Percentiles rank a stretch among this genome's conserved stretches.
phyloP scores from a whole-genome alignment of 2,888 invertebrate genomes.

The Mythimna pallens region DNA sequence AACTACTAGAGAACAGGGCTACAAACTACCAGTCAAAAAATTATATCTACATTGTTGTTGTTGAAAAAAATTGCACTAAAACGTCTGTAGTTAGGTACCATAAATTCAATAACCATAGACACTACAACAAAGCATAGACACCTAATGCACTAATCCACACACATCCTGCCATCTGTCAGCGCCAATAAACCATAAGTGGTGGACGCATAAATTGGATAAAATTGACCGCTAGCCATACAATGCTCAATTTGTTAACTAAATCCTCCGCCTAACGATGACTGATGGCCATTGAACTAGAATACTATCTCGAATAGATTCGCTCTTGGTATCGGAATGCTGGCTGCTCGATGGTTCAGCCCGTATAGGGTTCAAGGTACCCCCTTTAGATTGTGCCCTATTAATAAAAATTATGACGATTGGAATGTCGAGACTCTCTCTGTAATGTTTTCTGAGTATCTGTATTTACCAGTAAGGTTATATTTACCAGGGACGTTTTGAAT shows the following conservation, averaged over 20 bases:
- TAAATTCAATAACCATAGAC: slow-evolving; percentile 27
- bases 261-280: slow-evolving; percentile 78
- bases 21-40: no score
- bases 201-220: slow-evolving; percentile 84
- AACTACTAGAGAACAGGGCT: no score
- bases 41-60: not conserved
- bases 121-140: slow-evolving; percentile 43
- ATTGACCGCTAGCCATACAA: slow-evolving; percentile 77
- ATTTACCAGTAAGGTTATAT: no score
- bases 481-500: no score
- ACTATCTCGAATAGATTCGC: slow-evolving; percentile 24
- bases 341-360: slow-evolving; percentile 20
- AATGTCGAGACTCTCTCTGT: not conserved
- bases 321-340: slow-evolving; percentile 49
- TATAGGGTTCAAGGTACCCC: slow-evolving; percentile 22
- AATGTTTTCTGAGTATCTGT: no score
- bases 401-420: slow-evolving; percentile 37
- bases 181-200: slow-evolving; percentile 80
- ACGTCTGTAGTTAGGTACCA: not conserved
- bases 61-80: not conserved
- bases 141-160: slow-evolving; percentile 74
- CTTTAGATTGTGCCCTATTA: slow-evolving; percentile 21
- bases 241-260: slow-evolving; percentile 75
- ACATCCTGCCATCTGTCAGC: slow-evolving; percentile 79
- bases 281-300: slow-evolving; percentile 65